Evolutionary conservation across 2,797 vertebrate genomes (phyloP), one percentile per base, ranked within the genome.

Genomic region (Tragopan temminckii): DNA sequence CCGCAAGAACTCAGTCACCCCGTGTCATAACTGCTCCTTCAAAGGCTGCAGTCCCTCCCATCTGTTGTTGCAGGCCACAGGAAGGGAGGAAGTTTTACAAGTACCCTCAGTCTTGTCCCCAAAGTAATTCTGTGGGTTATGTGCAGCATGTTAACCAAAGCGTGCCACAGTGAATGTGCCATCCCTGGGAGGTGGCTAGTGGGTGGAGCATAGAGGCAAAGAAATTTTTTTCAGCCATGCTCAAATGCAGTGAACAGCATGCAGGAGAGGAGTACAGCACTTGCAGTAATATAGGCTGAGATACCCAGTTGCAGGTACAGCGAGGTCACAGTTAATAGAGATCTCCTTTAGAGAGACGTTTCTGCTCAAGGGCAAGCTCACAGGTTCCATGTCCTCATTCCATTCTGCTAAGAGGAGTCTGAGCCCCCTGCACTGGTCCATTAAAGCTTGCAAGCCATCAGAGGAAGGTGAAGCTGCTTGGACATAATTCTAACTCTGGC

Each of bases 131-230:
- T 50, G 19, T 55, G 13, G 3, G 57, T 89, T 53, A 77, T 71
- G 88, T 45, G 20, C 3, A 33, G 4, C 23, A 25, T 0, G 0
- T 45, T 63, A 75, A 59, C 3, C 1, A 36, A 7, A 2, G 8
- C 48, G 17, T n/a, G 25, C 45, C 58, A 15, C n/a, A 76, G 29
- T 8, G 57, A 59, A 2, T 36, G 7, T 24, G 42, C 12, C 23
- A 79, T 50, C 5, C 19, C 8, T 17, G 18, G 11, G 7, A 77
- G 10, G 5, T 18, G 7, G 8, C 7, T 68, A 9, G 13, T 45
- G 62, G 13, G 8, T 15, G 7, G 17, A 61, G 23, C 21, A 33
- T 13, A 52, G 33, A 33, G 18, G 21, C 24, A 55, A 48, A 77
- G n/a, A 14, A 8, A 31, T 46, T 25, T 21, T n/a, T 59, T 78